These are phyloP conservation scores for Hipparchia semele DNA, from an alignment of 2,888 invertebrate genomes.

Conservation along the genomic window DNA sequence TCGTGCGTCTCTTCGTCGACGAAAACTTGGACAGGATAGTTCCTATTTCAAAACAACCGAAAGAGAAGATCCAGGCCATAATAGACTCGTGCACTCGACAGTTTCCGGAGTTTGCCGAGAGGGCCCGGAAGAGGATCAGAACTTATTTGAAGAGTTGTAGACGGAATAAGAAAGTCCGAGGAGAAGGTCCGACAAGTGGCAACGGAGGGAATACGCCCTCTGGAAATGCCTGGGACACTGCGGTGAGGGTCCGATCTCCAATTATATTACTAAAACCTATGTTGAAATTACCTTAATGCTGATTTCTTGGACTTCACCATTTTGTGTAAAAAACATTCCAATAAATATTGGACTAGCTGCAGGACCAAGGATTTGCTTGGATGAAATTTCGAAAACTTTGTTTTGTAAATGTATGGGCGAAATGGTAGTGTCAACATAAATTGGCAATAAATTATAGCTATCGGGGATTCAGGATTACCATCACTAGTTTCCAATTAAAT, in stretches of 20 bases:
- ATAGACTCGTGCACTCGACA: conserved; percentile 98
- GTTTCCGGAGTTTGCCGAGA: conserved; percentile 97
- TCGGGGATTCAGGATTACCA: no score
- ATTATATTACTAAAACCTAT: conserved; percentile 42
- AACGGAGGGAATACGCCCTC: conserved; percentile 68
- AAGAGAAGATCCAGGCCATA: conserved; percentile 98
- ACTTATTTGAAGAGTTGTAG: conserved; percentile 98
- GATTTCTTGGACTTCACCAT: no score
- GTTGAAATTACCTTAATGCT: no score
- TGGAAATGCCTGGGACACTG: conserved; percentile 90
- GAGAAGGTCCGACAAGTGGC: conserved; percentile 81
- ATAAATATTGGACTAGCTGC: no score
- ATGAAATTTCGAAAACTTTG: no score
- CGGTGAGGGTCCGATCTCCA: conserved; percentile 86
- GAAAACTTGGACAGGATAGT: conserved; percentile 98
- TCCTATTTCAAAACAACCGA: conserved; percentile 98
- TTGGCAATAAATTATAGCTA: no score
- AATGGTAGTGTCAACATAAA: no score
- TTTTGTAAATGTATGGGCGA: no score
- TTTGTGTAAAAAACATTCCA: no score
- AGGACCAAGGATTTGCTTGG: no score
- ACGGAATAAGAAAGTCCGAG: conserved; percentile 95
- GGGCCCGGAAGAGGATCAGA: conserved; percentile 96
- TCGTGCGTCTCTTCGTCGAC: conserved; percentile 97
- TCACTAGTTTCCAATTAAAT: no score